A percentile compares a stretch with the other conserved stretches of the same genome.
Conservation (phyloP, 2,888 invertebrate genomes). For the Arctia plantaginis region DNA sequence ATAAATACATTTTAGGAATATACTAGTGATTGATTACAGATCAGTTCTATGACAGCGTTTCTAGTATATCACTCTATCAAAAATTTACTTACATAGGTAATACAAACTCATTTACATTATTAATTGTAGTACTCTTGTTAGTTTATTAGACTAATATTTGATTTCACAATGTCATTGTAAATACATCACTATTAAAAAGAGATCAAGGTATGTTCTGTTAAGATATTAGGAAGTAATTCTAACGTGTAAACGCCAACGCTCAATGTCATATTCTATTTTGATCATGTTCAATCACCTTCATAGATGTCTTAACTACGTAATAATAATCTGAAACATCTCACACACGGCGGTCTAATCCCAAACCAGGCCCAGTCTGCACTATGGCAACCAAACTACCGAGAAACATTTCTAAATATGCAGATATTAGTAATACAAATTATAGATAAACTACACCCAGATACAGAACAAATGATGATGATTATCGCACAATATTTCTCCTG, state of each 20-base stretch:
- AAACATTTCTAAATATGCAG: neutral
- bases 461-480: too few relatives aligned
- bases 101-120: neutral
- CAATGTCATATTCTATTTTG: constrained; percentile 31
- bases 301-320: neutral
- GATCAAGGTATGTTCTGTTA: constrained; percentile 3
- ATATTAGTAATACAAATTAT: too few relatives aligned
- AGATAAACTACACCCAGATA: too few relatives aligned
- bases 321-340: too few relatives aligned
- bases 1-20: neutral
- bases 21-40: neutral
- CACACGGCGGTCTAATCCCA: too few relatives aligned
- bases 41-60: too few relatives aligned
- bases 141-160: neutral
- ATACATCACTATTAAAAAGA: neutral
- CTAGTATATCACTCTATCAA: too few relatives aligned
- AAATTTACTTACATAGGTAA: too few relatives aligned
- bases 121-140: neutral
- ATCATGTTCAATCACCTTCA: constrained; percentile 27
- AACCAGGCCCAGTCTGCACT: too few relatives aligned
- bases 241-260: constrained; percentile 11
- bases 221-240: constrained; percentile 26
- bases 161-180: neutral
- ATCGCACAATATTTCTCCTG: too few relatives aligned
- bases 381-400: neutral